Evolutionary conservation across 23 tunicate genomes (phyloP).

Genomic region (Halocynthia roretzi): DNA sequence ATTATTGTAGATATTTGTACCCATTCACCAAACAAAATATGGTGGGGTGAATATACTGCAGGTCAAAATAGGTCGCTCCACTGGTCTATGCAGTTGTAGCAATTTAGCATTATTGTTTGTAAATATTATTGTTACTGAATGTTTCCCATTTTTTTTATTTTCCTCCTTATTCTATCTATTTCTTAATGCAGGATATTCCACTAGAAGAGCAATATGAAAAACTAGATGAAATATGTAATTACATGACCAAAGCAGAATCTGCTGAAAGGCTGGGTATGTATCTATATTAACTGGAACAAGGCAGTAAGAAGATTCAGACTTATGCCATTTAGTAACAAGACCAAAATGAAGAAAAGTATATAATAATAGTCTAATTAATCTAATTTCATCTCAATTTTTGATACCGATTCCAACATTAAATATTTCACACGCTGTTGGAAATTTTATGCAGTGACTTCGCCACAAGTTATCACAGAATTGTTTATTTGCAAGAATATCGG

Average conservation of each 20-base stretch:
- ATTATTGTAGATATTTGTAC: no score
- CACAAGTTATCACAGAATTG: neutral
- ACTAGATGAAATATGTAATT: slow-evolving; percentile 40
- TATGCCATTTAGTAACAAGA: neutral
- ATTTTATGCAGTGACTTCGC: neutral
- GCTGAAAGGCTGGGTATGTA: slow-evolving; percentile 58
- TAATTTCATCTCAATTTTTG: neutral
- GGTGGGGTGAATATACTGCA: no score
- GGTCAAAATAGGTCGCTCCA: no score
- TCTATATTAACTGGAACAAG: neutral
- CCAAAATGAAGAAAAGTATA: neutral
- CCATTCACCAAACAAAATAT: no score
- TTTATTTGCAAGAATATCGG: neutral
- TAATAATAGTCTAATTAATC: neutral
- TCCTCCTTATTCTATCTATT: neutral
- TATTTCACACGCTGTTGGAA: neutral
- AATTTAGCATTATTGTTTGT: no score
- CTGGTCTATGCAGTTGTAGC: no score
- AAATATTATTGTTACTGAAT: no score
- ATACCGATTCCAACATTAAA: neutral
- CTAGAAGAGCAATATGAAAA: slow-evolving; percentile 57
- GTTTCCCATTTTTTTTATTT: neutral
- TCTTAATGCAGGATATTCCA: slow-evolving; percentile 34
- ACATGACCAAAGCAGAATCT: slow-evolving; percentile 85
- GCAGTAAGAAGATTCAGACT: no score